Conservation (phyloP, 1,140 invertebrate genomes). For the Atta cephalotes region DNA sequence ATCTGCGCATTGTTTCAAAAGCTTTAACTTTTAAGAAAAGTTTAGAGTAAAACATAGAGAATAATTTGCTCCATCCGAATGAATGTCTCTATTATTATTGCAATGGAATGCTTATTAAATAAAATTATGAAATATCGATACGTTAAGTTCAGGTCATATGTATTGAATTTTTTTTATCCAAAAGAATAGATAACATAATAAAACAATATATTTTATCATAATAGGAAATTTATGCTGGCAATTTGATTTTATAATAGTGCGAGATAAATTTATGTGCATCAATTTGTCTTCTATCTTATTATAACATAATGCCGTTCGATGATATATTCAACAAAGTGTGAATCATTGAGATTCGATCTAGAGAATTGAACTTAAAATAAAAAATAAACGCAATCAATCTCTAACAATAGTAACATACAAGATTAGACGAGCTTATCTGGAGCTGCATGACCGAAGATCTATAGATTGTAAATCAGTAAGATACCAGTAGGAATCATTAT, state of each 20-base stretch:
- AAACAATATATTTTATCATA: neutral
- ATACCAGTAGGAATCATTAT: conserved; percentile 46
- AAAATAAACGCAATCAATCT: neutral
- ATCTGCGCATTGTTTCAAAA: conserved; percentile 2
- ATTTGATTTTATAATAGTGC: neutral
- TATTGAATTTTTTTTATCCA: neutral
- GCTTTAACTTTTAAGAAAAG: neutral
- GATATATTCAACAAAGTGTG: neutral
- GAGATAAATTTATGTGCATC: neutral
- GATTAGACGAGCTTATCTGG: conserved; percentile 38
- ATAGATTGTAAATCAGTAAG: conserved; percentile 46
- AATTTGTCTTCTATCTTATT: conserved; percentile 14
- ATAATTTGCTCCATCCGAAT: neutral
- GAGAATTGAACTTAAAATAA: conserved; percentile 23
- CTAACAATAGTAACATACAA: conserved; percentile 19
- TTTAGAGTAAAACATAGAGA: neutral
- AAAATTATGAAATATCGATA: conserved; percentile 6
- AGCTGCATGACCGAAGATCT: conserved; percentile 10
- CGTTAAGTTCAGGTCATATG: neutral
- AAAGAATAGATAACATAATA: neutral
- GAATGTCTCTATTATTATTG: neutral
- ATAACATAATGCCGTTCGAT: neutral
- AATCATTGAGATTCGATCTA: neutral
- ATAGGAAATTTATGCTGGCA: neutral
- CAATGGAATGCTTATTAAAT: neutral